These are phyloP conservation scores for Brachionus paranguensis DNA, from an alignment of 1,140 invertebrate genomes.

Conservation along the genomic window DNA sequence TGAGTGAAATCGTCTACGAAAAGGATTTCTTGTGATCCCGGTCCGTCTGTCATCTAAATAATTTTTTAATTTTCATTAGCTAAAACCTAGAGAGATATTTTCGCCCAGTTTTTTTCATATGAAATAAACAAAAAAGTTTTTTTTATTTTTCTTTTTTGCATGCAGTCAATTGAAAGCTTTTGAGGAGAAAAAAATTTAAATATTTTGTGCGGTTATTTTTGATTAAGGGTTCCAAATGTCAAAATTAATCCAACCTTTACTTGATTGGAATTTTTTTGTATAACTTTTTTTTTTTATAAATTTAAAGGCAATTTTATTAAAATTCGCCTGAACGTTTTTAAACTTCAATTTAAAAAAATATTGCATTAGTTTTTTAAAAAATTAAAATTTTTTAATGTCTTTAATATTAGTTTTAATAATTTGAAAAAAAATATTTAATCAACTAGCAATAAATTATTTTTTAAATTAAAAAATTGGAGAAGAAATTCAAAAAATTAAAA, in stretches of 20 bases:
- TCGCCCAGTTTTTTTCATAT: neutral
- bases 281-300: no score
- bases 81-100: neutral
- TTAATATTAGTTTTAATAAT: no score
- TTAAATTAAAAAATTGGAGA: no score
- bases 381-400: no score
- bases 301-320: no score
- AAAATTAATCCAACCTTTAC: neutral
- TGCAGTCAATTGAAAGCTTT: neutral
- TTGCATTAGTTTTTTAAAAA: no score
- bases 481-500: no score
- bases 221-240: neutral
- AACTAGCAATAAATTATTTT: no score
- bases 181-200: neutral
- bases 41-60: slow-evolving; percentile 26
- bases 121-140: neutral
- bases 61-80: neutral
- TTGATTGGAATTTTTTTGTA: neutral
- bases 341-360: no score
- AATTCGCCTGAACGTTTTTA: no score
- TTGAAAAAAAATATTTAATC: no score
- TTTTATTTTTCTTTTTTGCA: neutral
- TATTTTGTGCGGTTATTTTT: neutral
- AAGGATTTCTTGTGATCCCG: neutral
- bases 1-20: slow-evolving; percentile 4